A percentile compares a stretch with the other conserved stretches of the same genome.
phyloP scores from a whole-genome alignment of 2,888 invertebrate genomes.

The Melanophora roralis region DNA sequence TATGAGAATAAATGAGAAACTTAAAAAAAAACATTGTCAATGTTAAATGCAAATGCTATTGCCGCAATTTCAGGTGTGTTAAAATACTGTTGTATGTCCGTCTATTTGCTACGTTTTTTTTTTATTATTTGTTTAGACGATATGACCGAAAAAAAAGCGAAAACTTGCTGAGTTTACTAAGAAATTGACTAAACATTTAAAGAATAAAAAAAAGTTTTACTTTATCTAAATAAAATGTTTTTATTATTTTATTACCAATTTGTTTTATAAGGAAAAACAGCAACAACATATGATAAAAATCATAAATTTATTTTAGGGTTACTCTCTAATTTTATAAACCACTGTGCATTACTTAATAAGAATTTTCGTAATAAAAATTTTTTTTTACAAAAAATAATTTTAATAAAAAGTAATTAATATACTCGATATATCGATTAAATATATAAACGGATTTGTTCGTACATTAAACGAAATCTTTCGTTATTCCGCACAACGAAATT shows the following conservation, averaged over 20 bases:
- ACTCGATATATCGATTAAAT: too few relatives aligned
- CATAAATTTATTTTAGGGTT: too few relatives aligned
- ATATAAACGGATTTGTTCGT: too few relatives aligned
- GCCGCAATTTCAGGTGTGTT: constrained; percentile 3
- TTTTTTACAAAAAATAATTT: too few relatives aligned
- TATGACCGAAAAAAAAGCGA: constrained; percentile 26
- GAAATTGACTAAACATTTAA: too few relatives aligned
- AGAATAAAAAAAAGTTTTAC: background rate
- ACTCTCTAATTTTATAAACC: too few relatives aligned
- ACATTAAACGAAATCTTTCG: too few relatives aligned
- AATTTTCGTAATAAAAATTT: too few relatives aligned
- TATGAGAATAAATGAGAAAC: background rate
- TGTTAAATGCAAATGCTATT: constrained; percentile 18
- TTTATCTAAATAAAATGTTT: constrained; percentile 23
- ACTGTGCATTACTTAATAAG: too few relatives aligned
- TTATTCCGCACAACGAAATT: too few relatives aligned
- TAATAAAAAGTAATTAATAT: too few relatives aligned
- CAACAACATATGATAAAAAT: too few relatives aligned
- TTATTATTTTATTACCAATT: background rate
- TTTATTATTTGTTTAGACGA: constrained; percentile 7
- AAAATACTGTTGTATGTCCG: background rate
- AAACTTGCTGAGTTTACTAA: constrained; percentile 1
- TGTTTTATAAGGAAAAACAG: constrained; percentile 17
- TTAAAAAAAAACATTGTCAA: background rate
- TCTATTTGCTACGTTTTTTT: background rate